phyloP scores from a whole-genome alignment of 1,140 invertebrate genomes.

The Elysia chlorotica region DNA sequence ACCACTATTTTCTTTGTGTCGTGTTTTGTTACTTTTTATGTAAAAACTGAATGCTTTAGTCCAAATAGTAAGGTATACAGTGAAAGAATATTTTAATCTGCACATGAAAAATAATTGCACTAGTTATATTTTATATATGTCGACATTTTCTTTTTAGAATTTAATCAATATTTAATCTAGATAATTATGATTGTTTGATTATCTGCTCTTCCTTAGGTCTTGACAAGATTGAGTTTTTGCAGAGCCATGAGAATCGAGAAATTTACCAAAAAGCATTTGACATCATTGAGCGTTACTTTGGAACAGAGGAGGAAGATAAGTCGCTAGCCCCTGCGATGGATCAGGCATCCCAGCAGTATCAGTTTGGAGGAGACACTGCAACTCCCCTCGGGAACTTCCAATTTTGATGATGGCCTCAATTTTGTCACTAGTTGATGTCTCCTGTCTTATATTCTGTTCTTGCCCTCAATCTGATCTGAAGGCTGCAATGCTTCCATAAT shows the following conservation, averaged over 20 bases:
- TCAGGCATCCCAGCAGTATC: conserved; percentile 73
- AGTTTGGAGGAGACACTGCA: conserved; percentile 57
- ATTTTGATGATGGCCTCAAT: conserved; percentile 39
- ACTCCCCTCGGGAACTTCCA: conserved; percentile 53
- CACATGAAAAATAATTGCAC: not conserved
- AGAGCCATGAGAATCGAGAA: conserved; percentile 96
- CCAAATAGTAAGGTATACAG: too few relatives aligned
- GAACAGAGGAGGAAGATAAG: conserved; percentile 79
- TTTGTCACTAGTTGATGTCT: not conserved
- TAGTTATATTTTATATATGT: not conserved
- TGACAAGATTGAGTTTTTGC: conserved; percentile 94
- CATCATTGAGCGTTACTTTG: conserved; percentile 98
- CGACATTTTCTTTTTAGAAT: not conserved
- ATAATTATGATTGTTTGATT: too few relatives aligned
- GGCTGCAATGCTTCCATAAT: not conserved
- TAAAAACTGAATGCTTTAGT: too few relatives aligned
- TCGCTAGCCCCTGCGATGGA: conserved; percentile 80
- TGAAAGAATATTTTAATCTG: too few relatives aligned
- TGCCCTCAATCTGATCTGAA: not conserved
- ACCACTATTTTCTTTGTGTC: too few relatives aligned
- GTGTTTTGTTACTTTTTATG: too few relatives aligned
- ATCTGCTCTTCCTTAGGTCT: conserved; percentile 70
- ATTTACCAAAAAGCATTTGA: conserved; percentile 98
- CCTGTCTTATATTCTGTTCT: not conserved
- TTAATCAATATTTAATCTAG: too few relatives aligned